phyloP scores from a whole-genome alignment of 2,113 vertebrate genomes.

The Poeciliopsis turrubarensis region DNA sequence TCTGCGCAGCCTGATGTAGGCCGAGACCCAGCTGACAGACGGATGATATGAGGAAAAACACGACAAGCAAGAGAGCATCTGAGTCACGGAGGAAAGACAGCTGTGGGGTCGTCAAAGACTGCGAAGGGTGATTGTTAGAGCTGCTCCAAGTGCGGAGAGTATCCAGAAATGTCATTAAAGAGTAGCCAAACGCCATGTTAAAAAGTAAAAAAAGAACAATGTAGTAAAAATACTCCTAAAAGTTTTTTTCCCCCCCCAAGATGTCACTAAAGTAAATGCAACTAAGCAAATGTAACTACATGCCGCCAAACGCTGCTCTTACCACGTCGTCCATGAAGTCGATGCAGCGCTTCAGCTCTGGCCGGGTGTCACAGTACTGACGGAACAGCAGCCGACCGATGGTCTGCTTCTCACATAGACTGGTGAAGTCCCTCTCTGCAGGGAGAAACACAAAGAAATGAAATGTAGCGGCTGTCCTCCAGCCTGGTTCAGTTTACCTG shows the following conservation, averaged over 20 bases:
- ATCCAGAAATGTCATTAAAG: too few relatives aligned
- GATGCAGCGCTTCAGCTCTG: slow-evolving; percentile 84
- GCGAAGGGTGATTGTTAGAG: background rate
- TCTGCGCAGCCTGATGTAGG: slow-evolving; percentile 10
- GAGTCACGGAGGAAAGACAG: background rate
- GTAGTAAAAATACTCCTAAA: too few relatives aligned
- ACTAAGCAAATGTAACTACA: too few relatives aligned
- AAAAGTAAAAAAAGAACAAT: too few relatives aligned
- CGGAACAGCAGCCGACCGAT: slow-evolving; percentile 92
- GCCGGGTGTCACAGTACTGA: slow-evolving; percentile 88
- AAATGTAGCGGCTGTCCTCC: background rate
- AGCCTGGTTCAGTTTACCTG: background rate
- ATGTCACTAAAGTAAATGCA: too few relatives aligned
- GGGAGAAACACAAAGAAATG: slow-evolving; percentile 8
- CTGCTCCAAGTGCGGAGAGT: too few relatives aligned
- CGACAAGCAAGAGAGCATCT: background rate
- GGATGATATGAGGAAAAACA: slow-evolving; percentile 25
- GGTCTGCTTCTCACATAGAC: slow-evolving; percentile 90
- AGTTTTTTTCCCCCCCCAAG: too few relatives aligned
- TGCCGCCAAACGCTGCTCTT: slow-evolving; percentile 71
- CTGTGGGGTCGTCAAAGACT: background rate
- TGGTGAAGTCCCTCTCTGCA: slow-evolving; percentile 88
- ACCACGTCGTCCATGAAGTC: slow-evolving; percentile 93
- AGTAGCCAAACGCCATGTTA: too few relatives aligned
- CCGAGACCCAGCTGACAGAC: slow-evolving; percentile 17